These are phyloP conservation scores for Pangasius djambal DNA, from an alignment of 2,797 vertebrate species.

Conservation along the genomic window DNA sequence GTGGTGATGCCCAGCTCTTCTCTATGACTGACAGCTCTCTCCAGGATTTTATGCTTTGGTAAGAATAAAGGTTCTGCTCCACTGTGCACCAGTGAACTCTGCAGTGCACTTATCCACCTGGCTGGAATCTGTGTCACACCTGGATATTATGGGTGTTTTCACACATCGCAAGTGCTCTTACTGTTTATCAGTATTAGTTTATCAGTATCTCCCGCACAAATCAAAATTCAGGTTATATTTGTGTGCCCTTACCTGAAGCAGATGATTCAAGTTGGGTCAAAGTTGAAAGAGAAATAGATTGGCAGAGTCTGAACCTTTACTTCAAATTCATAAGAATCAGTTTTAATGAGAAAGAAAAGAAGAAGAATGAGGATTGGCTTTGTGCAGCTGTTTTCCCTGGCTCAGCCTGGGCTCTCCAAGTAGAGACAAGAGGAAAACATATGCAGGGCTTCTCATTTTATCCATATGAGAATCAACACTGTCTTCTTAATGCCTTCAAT, in stretches of 20 bases:
- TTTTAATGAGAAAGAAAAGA: conserved; percentile 4
- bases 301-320: background rate
- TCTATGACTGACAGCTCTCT: conserved; percentile 53
- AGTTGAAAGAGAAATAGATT: conserved; percentile 10
- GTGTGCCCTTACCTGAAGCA: background rate
- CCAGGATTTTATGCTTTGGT: conserved; percentile 33
- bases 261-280: background rate
- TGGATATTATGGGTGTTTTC: conserved; percentile 32
- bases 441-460: conserved; percentile 35
- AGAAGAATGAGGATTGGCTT: conserved; percentile 12
- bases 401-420: conserved; percentile 19
- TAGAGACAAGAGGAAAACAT: conserved; percentile 44
- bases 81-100: conserved; percentile 29
- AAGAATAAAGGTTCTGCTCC: conserved; percentile 41
- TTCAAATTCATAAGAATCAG: background rate
- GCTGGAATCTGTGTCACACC: conserved; percentile 21
- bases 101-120: conserved; percentile 29
- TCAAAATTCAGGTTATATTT: background rate
- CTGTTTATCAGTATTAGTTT: conserved; percentile 10
- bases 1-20: conserved; percentile 53
- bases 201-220: background rate
- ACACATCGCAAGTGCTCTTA: background rate
- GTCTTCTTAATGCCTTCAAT: conserved; percentile 40
- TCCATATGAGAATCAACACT: conserved; percentile 47
- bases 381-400: conserved; percentile 50